Base-by-base conservation (phyloP, 2,113 vertebrate genomes). In the Numida meleagris region DNA sequence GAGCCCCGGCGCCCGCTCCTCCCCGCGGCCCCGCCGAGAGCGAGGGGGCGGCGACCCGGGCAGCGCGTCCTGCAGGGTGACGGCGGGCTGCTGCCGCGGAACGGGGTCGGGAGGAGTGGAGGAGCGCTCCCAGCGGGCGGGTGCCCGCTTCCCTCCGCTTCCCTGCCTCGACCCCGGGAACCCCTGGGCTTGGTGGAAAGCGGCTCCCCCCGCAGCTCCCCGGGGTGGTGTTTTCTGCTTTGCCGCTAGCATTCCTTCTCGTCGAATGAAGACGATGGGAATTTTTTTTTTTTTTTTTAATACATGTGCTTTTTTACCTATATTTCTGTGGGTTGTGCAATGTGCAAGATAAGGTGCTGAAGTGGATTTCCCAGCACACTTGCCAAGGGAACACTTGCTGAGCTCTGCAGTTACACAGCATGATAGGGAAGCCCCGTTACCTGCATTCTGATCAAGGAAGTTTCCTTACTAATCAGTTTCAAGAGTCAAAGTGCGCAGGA, bases 11-110 rank as follows among this genome's bases (percentile, higher is more conserved):
- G 48, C 46, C 90, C 88, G 95, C 95, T 94, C 95, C 95, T 91
- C 92, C 94, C 95, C 82, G 75, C 45, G 48, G 43, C 75, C 45
- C 79, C 79, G 82, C 86, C 34, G 62, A 90, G 76, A 48, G 27
- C 29, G n/a, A 75, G 57, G 57, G 78, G 92, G 94, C 78, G 95
- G 95, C 12, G 82, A 87, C 74, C 43, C 10, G 5, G 7, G 34
- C 33, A n/a, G 74, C 9, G 72, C 61, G 46, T 24, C 46, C 46
- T 21, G 50, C 25, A 53, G 21, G 62, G 40, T 40, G 38, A 65
- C 40, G 17, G 40, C 62, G 62, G 55, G 55, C 29, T 33, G 55
- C 53, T n/a, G 55, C 31, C 31, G 55, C 55, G 16, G 31, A 6
- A 57, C 55, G 31, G 31, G 33, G 61, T 17, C 61, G 16, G 14